phyloP scores from a whole-genome alignment of 2,888 invertebrate species.

The Clusia tigrina region DNA sequence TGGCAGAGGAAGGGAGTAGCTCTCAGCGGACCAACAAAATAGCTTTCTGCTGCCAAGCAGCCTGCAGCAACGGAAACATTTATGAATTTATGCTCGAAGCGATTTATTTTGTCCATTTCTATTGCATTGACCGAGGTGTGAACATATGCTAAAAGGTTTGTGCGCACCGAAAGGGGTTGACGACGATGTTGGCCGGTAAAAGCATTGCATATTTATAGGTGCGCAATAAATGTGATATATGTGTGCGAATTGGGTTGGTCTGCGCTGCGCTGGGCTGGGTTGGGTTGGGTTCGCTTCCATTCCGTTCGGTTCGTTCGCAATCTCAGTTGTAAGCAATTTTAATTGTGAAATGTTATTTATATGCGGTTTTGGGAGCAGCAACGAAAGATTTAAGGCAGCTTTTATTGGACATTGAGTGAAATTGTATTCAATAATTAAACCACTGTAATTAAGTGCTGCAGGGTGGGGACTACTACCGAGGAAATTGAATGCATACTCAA shows the following conservation, averaged over 20 bases:
- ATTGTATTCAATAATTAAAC: too few relatives aligned
- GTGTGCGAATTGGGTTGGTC: background rate
- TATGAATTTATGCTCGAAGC: constrained; percentile 3
- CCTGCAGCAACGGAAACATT: background rate
- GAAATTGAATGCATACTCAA: too few relatives aligned
- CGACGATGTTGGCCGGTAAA: background rate
- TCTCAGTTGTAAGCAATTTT: too few relatives aligned
- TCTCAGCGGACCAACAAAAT: background rate
- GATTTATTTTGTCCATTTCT: background rate
- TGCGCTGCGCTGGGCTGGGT: background rate
- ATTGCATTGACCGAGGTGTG: background rate
- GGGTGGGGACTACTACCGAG: too few relatives aligned
- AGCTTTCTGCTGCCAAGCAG: background rate
- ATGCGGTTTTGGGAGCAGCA: too few relatives aligned
- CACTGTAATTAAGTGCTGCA: too few relatives aligned
- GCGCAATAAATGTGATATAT: background rate
- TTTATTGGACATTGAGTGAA: too few relatives aligned
- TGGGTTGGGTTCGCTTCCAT: too few relatives aligned
- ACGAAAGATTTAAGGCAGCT: too few relatives aligned
- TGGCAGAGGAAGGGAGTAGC: background rate
- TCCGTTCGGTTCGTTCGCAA: too few relatives aligned
- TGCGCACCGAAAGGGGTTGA: background rate
- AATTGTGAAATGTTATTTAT: too few relatives aligned
- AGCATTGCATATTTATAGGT: constrained; percentile 7
- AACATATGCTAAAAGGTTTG: background rate